Evolutionary conservation across 2,797 vertebrate genomes (phyloP).

Genomic region (Rhadinocentrus ornatus): DNA sequence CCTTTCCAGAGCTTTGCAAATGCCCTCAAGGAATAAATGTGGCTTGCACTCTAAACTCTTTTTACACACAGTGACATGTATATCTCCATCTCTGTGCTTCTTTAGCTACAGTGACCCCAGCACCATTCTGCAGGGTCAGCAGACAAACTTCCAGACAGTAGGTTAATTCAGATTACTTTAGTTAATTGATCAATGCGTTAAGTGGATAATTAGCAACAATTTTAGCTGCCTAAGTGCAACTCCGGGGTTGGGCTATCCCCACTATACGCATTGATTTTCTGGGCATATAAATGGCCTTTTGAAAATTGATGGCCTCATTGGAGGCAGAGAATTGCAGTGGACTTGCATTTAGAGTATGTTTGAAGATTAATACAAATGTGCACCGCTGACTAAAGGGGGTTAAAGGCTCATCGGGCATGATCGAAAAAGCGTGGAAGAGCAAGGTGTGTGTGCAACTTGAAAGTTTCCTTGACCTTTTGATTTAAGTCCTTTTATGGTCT

Average conservation of each 20-base stretch:
- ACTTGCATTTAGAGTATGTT: slow-evolving; percentile 85
- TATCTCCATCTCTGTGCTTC: slow-evolving; percentile 62
- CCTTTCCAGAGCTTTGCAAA: slow-evolving; percentile 74
- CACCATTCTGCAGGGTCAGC: slow-evolving; percentile 84
- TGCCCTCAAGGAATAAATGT: slow-evolving; percentile 76
- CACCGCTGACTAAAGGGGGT: slow-evolving; percentile 63
- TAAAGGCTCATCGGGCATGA: slow-evolving; percentile 73
- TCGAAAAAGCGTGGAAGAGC: slow-evolving; percentile 68
- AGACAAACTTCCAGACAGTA: slow-evolving; percentile 87
- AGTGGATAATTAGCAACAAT: slow-evolving; percentile 89
- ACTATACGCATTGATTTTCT: slow-evolving; percentile 86
- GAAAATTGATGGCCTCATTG: slow-evolving; percentile 85
- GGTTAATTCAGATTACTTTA: slow-evolving; percentile 89
- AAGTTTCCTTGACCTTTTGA: slow-evolving; percentile 70
- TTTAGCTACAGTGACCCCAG: slow-evolving; percentile 76
- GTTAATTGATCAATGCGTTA: slow-evolving; percentile 89
- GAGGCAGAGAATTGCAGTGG: slow-evolving; percentile 76
- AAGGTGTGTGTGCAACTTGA: slow-evolving; percentile 40
- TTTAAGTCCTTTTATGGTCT: slow-evolving; percentile 45
- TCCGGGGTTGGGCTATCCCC: slow-evolving; percentile 81
- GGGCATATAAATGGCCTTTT: slow-evolving; percentile 87
- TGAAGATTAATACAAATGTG: slow-evolving; percentile 84
- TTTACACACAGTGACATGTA: slow-evolving; percentile 70
- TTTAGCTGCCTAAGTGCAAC: slow-evolving; percentile 86
- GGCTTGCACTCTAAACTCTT: slow-evolving; percentile 61